Base-by-base conservation (phyloP, 2,888 invertebrate genomes). In the Thelaira solivaga region DNA sequence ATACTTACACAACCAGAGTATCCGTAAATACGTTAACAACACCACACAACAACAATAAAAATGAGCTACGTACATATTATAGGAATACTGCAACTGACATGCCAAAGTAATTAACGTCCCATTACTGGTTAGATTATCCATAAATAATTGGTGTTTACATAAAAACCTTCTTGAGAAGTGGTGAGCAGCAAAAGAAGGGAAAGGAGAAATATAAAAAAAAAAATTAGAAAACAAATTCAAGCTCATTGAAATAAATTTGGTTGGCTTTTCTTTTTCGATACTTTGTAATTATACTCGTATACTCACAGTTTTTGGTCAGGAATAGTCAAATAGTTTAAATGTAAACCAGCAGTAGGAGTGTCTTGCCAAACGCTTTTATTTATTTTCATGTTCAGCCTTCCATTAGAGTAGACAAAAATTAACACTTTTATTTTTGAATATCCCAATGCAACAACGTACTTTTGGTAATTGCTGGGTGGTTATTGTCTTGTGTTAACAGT, bases 81-180 rank as follows among this genome's bases (percentile, higher is more conserved):
- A n/a, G n/a, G 45, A 53, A 29, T 24, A 67, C 55, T 84, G 85
- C 81, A 82, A 83, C 80, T 83, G 85, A 85, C 84, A 83, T 82
- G 82, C 82, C 80, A 80, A 78, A 81, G 87, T 88, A 88, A 88
- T 88, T 88, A 88, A 88, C 86, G 88, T 86, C 86, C 87, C 86
- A 87, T 87, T 88, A 85, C 82, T 86, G 86, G 86, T 85, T 88
- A 86, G 86, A 88, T 88, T 88, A 86, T 85, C 87, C 87, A 85
- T 87, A 85, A 88, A 86, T 88, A 88, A 88, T 87, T 87, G 87
- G 84, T 78, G 81, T 80, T 80, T 81, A 80, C 79, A 62, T 20
- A 55, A 31, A 74, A 73, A 57, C n/a, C 41, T 74, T 51, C 59
- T 67, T 43, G 41, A 62, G 34, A 26, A 61, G 8, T 29, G 39